phyloP scores from a whole-genome alignment of 2,888 invertebrate genomes.

The Plebejus melissa region DNA sequence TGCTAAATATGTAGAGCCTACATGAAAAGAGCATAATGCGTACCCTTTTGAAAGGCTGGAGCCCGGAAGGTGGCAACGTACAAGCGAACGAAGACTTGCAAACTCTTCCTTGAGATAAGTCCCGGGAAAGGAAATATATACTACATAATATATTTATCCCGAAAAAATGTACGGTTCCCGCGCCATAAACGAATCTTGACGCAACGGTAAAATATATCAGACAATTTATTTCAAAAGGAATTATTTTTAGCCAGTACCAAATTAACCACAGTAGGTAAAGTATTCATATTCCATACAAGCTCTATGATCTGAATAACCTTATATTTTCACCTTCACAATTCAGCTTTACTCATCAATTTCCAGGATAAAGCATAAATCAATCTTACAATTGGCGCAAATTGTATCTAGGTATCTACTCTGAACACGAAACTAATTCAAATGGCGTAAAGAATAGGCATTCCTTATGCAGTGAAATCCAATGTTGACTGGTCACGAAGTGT shows the following conservation, averaged over 20 bases:
- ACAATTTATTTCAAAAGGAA: neutral
- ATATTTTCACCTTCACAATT: neutral
- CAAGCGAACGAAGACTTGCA: too few species aligned
- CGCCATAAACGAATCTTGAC: too few species aligned
- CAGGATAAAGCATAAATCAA: constrained; percentile 8
- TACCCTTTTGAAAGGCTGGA: too few species aligned
- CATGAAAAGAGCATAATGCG: neutral
- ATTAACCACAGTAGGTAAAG: neutral
- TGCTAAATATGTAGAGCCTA: neutral
- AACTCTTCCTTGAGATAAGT: too few species aligned
- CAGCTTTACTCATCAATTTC: neutral
- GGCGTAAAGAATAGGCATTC: constrained; percentile 34
- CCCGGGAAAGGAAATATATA: too few species aligned
- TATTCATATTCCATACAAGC: neutral
- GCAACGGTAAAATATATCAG: too few species aligned
- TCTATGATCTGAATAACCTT: neutral
- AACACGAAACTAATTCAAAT: constrained; percentile 31
- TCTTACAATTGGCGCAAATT: constrained; percentile 7
- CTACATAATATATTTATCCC: too few species aligned
- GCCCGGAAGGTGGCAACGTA: too few species aligned
- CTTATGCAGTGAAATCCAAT: constrained; percentile 36
- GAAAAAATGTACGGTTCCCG: too few species aligned
- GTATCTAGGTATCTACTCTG: neutral
- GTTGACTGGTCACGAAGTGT: constrained; percentile 34
- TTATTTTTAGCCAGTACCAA: too few species aligned